Evolutionary conservation across 2,888 invertebrate genomes (phyloP).

Genomic region (Vannuccia rotundouncinata): DNA sequence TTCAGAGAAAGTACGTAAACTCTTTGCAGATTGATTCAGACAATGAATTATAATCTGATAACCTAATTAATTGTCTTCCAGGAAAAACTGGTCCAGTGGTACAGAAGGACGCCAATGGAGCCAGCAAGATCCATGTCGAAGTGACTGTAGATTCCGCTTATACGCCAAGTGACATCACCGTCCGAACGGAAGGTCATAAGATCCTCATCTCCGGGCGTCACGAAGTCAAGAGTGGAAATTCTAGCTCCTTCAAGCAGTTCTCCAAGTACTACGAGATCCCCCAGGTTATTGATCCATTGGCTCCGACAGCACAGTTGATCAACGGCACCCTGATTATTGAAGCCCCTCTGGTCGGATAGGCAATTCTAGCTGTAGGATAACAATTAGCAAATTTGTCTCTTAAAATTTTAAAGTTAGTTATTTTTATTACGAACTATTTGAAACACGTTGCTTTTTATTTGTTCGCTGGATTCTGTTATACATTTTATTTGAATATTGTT

Average conservation of each 20-base stretch:
- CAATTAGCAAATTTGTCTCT: too few relatives aligned
- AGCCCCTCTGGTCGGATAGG: slow-evolving; percentile 49
- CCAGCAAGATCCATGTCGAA: slow-evolving; percentile 42
- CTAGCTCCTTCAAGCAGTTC: slow-evolving; percentile 53
- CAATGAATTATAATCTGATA: too few relatives aligned
- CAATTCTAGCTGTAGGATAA: too few relatives aligned
- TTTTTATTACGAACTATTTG: too few relatives aligned
- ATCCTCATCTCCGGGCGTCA: slow-evolving; percentile 52
- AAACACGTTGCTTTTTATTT: too few relatives aligned
- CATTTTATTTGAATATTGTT: too few relatives aligned
- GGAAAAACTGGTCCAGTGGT: slow-evolving; percentile 1
- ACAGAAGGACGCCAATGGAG: background rate
- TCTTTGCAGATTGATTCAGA: too few relatives aligned
- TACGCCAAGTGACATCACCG: slow-evolving; percentile 52
- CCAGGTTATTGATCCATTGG: slow-evolving; percentile 51
- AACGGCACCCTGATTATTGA: slow-evolving; percentile 53
- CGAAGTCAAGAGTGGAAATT: slow-evolving; percentile 50
- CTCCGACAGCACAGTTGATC: slow-evolving; percentile 46
- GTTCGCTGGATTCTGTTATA: too few relatives aligned
- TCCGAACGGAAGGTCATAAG: slow-evolving; percentile 54
- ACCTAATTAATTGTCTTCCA: too few relatives aligned
- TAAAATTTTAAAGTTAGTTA: too few relatives aligned
- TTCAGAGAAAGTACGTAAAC: too few relatives aligned
- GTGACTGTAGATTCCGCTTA: slow-evolving; percentile 47
- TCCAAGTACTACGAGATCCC: slow-evolving; percentile 56